Base-by-base conservation (phyloP, 2,113 vertebrate species). In the Pomatostomus ruficeps region DNA sequence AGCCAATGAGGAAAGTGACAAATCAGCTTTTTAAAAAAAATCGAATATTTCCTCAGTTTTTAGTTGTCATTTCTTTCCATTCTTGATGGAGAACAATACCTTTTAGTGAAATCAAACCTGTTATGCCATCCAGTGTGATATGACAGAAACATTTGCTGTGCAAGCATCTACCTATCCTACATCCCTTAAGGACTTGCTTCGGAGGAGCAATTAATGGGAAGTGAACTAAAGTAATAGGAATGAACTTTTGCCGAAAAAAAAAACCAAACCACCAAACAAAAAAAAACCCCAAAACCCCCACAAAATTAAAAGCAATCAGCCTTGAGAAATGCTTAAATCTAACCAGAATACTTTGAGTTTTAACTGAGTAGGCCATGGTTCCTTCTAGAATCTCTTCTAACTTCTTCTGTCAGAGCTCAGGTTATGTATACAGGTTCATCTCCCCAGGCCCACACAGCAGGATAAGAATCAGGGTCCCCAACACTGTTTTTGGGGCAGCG, bases 1-100 rank as follows among this genome's bases (percentile, higher is more conserved):
- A 96, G 70, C 91, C 95, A 91, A 96, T 95, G 96, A 97, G 84
- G 63, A 91, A 97, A 97, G 90, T 96, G 98, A 97, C 96, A 98
- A 96, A 98, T 97, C 96, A 96, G 95, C 52, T 97, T 96, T 94
- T 17, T 5, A 40, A 12, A 40, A 46, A 63, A 89, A 82, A 93
- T 94, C n/a, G 85, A 96, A 95, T 51, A 96, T 96, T 97, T 97
- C 95, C 91, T 88, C 43, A 6, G 46, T 67, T 96, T 96, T 92
- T 57, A 54, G 42, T 49, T 78, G 76, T 82, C 23, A 94, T 85
- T 93, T 90, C 79, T 93, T 85, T 80, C 78, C 61, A 89, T 54
- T 83, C 74, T 85, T 88, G 83, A 94, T 86, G 45, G 25, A 38
- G 73, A 52, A 85, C 86, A 76, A 73, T 40, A 84, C 5, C 8